phyloP scores from a whole-genome alignment of 2,888 invertebrate genomes.

The Erynnis tages region DNA sequence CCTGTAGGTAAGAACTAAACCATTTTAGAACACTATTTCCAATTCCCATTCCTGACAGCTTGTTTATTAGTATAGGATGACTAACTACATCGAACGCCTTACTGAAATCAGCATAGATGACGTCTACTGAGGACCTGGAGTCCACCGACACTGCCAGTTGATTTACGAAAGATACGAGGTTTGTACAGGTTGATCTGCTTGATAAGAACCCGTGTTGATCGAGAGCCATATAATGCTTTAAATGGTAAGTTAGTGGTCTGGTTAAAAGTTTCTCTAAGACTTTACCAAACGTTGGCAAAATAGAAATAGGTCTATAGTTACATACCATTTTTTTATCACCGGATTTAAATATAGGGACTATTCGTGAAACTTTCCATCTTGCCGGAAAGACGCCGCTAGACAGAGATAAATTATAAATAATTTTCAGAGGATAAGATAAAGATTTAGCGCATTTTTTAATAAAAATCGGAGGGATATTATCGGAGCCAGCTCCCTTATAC shows the following conservation, averaged over 20 bases:
- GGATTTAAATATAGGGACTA: slow-evolving; percentile 5
- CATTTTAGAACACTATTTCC: not conserved
- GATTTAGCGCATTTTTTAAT: not conserved
- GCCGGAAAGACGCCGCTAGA: not conserved
- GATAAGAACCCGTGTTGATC: slow-evolving; percentile 4
- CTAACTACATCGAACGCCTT: slow-evolving; percentile 5
- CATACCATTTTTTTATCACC: not conserved
- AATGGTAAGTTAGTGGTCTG: not conserved
- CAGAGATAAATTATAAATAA: not conserved
- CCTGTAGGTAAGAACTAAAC: slow-evolving; percentile 1
- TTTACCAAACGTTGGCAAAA: not conserved
- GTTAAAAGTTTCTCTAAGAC: not conserved
- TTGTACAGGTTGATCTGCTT: not conserved
- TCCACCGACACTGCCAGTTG: not conserved
- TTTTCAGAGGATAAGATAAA: not conserved
- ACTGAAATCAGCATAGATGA: slow-evolving; percentile 6
- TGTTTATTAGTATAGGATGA: not conserved
- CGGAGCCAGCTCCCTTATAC: slow-evolving; percentile 3
- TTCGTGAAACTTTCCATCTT: slow-evolving; percentile 1
- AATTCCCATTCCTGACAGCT: not conserved
- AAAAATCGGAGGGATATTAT: slow-evolving; percentile 4
- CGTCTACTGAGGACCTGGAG: slow-evolving; percentile 1
- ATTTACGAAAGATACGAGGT: not conserved
- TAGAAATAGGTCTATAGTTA: slow-evolving; percentile 6
- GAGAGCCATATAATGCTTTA: not conserved